Conservation (phyloP, 2,113 vertebrate genomes). For the Daubentonia madagascariensis region DNA sequence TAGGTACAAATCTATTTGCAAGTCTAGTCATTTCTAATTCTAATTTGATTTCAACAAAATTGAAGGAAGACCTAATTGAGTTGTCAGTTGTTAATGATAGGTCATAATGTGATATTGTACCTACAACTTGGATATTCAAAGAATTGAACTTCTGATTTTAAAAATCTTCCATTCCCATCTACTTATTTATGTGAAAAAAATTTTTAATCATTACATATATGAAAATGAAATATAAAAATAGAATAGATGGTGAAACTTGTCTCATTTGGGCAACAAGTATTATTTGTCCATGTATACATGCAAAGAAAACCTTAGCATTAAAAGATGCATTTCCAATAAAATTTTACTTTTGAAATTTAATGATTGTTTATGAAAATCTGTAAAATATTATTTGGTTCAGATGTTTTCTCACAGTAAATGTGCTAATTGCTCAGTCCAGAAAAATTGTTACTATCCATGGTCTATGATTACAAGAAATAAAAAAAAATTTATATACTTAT, state of each 20-base stretch:
- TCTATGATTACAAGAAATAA: neutral
- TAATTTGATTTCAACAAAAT: constrained; percentile 27
- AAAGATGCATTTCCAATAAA: neutral
- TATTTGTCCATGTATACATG: neutral
- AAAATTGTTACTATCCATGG: neutral
- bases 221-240: constrained; percentile 19
- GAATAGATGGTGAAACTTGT: neutral
- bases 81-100: neutral
- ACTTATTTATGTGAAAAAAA: neutral
- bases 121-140: neutral
- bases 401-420: neutral
- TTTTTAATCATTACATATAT: neutral
- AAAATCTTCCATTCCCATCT: neutral
- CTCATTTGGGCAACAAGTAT: neutral
- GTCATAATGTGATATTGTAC: constrained; percentile 2
- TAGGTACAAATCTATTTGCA: neutral
- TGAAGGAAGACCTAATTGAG: neutral
- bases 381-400: neutral
- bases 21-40: neutral
- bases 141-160: neutral
- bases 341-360: constrained; percentile 4
- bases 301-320: constrained; percentile 1
- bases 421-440: neutral
- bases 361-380: neutral
- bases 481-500: neutral